Evolutionary conservation across 2,113 vertebrate species (phyloP).

Genomic region (Eptatretus burgeri): DNA sequence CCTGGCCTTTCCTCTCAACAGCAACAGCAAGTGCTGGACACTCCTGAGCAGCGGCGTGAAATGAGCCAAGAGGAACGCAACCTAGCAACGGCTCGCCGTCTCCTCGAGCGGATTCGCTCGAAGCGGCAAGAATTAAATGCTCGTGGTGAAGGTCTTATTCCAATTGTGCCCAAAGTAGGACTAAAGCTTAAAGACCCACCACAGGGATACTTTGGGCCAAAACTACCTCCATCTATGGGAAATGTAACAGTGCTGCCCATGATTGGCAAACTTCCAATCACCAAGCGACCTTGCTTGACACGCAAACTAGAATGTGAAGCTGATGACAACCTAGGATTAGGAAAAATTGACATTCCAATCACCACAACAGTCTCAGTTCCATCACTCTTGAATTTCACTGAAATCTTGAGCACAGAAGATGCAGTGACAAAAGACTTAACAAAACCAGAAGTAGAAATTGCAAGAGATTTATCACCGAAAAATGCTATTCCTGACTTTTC

Average conservation of each 20-base stretch:
- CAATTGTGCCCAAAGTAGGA: constrained; percentile 31
- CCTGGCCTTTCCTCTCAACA: constrained; percentile 18
- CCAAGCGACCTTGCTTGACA: constrained; percentile 25
- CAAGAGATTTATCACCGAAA: neutral
- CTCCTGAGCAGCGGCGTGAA: constrained; percentile 16
- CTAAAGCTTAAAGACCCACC: constrained; percentile 81
- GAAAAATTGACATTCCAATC: neutral
- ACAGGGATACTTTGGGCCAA: constrained; percentile 84
- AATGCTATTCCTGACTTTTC: neutral
- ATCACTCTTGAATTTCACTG: no score
- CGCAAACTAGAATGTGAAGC: constrained; percentile 20
- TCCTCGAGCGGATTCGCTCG: constrained; percentile 68
- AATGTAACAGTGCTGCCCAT: constrained; percentile 58
- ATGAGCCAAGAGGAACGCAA: constrained; percentile 46
- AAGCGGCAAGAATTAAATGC: constrained; percentile 31
- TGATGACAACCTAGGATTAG: neutral
- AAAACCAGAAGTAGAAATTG: no score
- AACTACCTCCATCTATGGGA: constrained; percentile 55
- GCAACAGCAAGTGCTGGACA: constrained; percentile 11
- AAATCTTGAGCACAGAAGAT: no score
- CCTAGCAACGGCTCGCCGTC: constrained; percentile 48
- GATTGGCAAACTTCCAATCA: constrained; percentile 59
- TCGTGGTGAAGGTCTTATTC: constrained; percentile 20
- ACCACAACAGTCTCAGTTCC: neutral
- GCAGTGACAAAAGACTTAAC: no score